phyloP scores from a whole-genome alignment of 1,140 invertebrate species.

The Anadara kagoshimensis region DNA sequence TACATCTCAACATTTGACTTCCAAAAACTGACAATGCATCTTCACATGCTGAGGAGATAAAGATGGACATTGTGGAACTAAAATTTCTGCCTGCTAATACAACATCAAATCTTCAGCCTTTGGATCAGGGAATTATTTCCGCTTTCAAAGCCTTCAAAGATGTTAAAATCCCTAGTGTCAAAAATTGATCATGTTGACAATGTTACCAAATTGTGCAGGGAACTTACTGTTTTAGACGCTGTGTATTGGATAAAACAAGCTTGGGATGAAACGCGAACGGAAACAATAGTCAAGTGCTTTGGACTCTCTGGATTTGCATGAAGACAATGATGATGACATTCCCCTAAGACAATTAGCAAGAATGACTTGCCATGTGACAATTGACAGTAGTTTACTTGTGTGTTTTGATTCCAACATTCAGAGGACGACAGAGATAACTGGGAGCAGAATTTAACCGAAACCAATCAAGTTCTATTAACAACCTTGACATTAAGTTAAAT shows the following conservation, averaged over 20 bases:
- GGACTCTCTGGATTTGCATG: background rate
- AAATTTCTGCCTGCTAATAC: constrained; percentile 71
- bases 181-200: constrained; percentile 12
- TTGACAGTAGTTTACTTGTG: too few species aligned
- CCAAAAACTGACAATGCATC: constrained; percentile 62
- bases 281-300: constrained; percentile 13
- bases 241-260: constrained; percentile 21
- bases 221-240: constrained; percentile 20
- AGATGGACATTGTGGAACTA: constrained; percentile 65
- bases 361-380: background rate
- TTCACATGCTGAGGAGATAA: constrained; percentile 34
- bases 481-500: too few species aligned
- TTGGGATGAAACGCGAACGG: constrained; percentile 6
- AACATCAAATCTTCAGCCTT: constrained; percentile 38
- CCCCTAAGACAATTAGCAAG: constrained; percentile 7
- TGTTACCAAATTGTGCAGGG: constrained; percentile 11
- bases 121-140: constrained; percentile 40
- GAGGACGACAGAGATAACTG: too few species aligned
- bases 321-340: constrained; percentile 22
- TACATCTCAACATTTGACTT: too few species aligned
- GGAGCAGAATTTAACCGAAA: too few species aligned
- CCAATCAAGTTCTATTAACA: too few species aligned
- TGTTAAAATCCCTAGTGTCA: constrained; percentile 17
- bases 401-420: too few species aligned
- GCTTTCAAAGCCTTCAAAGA: constrained; percentile 35